These are phyloP conservation scores for Amphibalanus amphitrite DNA, from an alignment of 1,140 invertebrate genomes.

Conservation along the genomic window DNA sequence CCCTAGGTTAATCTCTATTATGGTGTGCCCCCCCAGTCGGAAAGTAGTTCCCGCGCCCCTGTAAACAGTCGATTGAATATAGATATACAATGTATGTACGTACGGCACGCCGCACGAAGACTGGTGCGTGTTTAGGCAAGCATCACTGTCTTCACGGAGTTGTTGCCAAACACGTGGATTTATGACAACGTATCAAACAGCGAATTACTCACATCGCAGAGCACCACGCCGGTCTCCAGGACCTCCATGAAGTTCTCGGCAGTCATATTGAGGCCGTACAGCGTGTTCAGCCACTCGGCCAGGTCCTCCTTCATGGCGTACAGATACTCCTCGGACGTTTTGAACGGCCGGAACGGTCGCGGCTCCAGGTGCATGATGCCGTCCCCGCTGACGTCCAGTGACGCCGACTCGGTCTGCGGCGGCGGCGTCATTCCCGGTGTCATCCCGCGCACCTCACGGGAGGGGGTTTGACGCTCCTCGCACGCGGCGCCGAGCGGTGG, in stretches of 20 bases:
- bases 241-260: constrained; percentile 84
- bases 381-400: not conserved
- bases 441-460: not conserved
- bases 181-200: too few relatives aligned
- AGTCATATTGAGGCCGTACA: constrained; percentile 68
- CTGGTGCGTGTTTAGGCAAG: too few relatives aligned
- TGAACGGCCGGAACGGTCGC: constrained; percentile 70
- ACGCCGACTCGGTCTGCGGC: not conserved
- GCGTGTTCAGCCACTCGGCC: constrained; percentile 78
- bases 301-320: constrained; percentile 92
- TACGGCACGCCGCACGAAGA: too few relatives aligned
- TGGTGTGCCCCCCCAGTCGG: too few relatives aligned
- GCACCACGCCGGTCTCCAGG: constrained; percentile 77
- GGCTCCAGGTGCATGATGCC: constrained; percentile 34
- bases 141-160: too few relatives aligned
- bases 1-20: too few relatives aligned
- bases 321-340: constrained; percentile 75
- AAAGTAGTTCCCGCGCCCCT: too few relatives aligned
- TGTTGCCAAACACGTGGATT: too few relatives aligned
- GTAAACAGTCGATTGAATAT: too few relatives aligned
- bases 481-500: not conserved
- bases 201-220: constrained; percentile 63
- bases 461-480: not conserved
- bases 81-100: too few relatives aligned
- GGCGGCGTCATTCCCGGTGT: not conserved